Percentiles rank a stretch among this genome's conserved stretches.
These are phyloP conservation scores for Parotia lawesii DNA, from an alignment of 2,113 vertebrate species.

Conservation along the genomic window DNA sequence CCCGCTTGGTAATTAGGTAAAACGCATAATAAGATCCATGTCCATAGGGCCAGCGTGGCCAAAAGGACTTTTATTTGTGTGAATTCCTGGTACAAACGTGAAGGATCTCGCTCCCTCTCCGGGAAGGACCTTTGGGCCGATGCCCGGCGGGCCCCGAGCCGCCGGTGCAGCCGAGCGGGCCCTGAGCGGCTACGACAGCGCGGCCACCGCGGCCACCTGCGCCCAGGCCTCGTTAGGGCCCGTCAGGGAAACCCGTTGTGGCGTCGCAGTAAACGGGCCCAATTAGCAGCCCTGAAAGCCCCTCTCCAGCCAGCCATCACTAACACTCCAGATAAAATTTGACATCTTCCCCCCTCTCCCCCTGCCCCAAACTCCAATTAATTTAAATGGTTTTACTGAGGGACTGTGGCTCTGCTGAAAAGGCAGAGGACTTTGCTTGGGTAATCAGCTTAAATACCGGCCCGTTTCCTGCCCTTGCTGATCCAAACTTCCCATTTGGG, in stretches of 20 bases:
- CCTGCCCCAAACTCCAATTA: slow-evolving; percentile 77
- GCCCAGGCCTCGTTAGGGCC: not conserved
- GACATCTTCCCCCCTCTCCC: slow-evolving; percentile 66
- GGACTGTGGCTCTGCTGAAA: slow-evolving; percentile 66
- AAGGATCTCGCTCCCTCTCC: not conserved
- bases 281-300: slow-evolving; percentile 79
- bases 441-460: slow-evolving; percentile 76
- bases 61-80: slow-evolving; percentile 3
- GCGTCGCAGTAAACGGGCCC: slow-evolving; percentile 77
- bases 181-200: slow-evolving; percentile 80
- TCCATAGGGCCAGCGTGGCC: not conserved
- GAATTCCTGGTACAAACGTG: not conserved
- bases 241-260: not conserved
- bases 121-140: not conserved
- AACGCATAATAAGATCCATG: slow-evolving; percentile 57
- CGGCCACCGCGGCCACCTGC: slow-evolving; percentile 78
- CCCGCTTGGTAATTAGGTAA: slow-evolving; percentile 2
- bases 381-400: slow-evolving; percentile 55
- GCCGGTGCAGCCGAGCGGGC: slow-evolving; percentile 80
- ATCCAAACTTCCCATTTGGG: slow-evolving; percentile 67
- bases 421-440: slow-evolving; percentile 72
- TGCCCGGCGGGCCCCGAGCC: slow-evolving; percentile 65
- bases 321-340: slow-evolving; percentile 73
- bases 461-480: slow-evolving; percentile 78
- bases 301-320: slow-evolving; percentile 75